Percentiles rank a stretch among this genome's conserved stretches.
These are phyloP conservation scores for Dicyrtoma fusca DNA, from an alignment of 2,888 invertebrate species.

Conservation along the genomic window DNA sequence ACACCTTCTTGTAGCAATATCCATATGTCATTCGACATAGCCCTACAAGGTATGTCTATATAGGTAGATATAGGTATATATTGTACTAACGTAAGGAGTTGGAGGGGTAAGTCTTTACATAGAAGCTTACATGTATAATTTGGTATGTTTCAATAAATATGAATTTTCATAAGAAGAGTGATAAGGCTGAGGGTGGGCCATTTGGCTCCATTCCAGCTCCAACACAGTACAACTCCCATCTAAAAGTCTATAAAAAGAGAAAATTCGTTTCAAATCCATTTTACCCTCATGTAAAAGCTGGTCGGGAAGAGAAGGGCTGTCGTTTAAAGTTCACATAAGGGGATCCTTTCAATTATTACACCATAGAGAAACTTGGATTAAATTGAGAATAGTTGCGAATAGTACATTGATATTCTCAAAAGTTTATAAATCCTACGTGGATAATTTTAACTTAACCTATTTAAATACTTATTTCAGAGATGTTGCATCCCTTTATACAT, in stretches of 20 bases:
- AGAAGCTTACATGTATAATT: not conserved
- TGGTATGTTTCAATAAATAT: conserved; percentile 25
- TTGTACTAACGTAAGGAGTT: no score
- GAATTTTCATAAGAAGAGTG: conserved; percentile 23
- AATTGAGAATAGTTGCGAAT: no score
- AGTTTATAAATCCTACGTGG: no score
- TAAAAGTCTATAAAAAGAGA: conserved; percentile 12
- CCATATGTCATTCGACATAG: no score
- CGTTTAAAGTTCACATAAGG: not conserved
- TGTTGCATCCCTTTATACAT: no score
- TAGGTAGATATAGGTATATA: no score
- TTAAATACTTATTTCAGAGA: no score
- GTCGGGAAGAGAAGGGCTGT: not conserved
- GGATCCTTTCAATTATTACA: not conserved
- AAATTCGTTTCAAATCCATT: conserved; percentile 7
- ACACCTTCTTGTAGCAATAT: not conserved
- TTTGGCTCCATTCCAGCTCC: conserved; percentile 20
- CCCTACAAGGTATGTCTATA: no score
- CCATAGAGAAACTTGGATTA: not conserved
- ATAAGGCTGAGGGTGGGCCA: conserved; percentile 19
- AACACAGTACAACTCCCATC: no score
- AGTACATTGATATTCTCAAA: no score
- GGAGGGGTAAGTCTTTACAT: no score
- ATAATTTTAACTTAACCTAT: no score
- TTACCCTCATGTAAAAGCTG: not conserved